Percentiles rank a stretch among this genome's conserved stretches.
Conservation (phyloP, 1,140 invertebrate species). For the Drosophila triauraria region DNA sequence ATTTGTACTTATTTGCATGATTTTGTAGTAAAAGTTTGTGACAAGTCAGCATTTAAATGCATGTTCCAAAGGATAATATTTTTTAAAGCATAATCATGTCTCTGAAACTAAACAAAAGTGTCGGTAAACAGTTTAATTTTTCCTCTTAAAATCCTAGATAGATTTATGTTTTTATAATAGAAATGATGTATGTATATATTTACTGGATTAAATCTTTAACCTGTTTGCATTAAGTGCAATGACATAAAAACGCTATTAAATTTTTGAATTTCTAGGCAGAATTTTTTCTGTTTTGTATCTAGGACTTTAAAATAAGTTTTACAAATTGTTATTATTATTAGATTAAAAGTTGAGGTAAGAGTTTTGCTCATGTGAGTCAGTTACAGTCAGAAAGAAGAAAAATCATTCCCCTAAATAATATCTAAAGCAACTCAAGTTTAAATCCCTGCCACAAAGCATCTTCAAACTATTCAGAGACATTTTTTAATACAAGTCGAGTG, state of each 20-base stretch:
- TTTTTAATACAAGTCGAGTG: constrained; percentile 72
- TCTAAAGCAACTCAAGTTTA: not conserved
- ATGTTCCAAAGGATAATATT: not conserved
- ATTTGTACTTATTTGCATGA: constrained; percentile 10
- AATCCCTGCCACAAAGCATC: not conserved
- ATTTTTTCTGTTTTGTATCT: no score
- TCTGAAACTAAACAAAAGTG: no score
- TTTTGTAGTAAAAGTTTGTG: not conserved
- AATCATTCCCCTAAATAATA: not conserved
- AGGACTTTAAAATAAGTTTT: no score
- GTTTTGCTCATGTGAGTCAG: no score
- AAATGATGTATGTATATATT: not conserved
- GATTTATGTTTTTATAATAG: not conserved
- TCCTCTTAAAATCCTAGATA: not conserved
- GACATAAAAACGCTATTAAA: no score
- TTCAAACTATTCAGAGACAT: constrained; percentile 23
- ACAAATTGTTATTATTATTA: no score
- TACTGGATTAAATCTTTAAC: not conserved
- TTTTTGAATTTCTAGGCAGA: no score
- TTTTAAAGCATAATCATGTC: not conserved
- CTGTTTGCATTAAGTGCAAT: no score
- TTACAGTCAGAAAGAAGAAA: not conserved
- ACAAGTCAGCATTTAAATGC: constrained; percentile 1
- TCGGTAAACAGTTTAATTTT: not conserved
- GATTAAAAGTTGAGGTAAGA: no score